Conservation (phyloP, 2,888 invertebrate species). For the Malachius bipustulatus region DNA sequence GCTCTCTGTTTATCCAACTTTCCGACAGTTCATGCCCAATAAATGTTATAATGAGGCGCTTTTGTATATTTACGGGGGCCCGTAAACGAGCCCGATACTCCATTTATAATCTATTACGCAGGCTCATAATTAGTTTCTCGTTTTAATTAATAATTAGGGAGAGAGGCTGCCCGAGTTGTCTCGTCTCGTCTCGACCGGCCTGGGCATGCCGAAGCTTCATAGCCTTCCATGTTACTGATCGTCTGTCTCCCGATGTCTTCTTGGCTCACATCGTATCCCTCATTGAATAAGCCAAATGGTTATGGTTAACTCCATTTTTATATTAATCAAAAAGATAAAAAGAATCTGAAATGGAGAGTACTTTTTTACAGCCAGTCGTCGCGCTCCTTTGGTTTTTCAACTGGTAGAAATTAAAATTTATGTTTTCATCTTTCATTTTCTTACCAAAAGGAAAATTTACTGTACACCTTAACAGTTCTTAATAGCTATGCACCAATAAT, state of each 20-base stretch:
- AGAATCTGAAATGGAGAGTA: too few relatives aligned
- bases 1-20: conserved; percentile 34
- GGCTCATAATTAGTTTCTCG: conserved; percentile 36
- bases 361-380: too few relatives aligned
- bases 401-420: too few relatives aligned
- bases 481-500: too few relatives aligned
- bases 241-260: conserved; percentile 13
- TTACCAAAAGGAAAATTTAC: too few relatives aligned
- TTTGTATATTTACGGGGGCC: conserved; percentile 30
- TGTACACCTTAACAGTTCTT: too few relatives aligned
- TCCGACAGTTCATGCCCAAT: conserved; percentile 34
- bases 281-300: not conserved
- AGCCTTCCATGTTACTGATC: not conserved
- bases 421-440: too few relatives aligned
- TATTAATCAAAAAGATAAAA: too few relatives aligned
- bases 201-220: not conserved
- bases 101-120: conserved; percentile 34
- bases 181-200: conserved; percentile 18
- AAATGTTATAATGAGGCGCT: conserved; percentile 34
- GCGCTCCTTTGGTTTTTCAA: too few relatives aligned
- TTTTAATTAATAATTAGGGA: conserved; percentile 37
- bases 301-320: too few relatives aligned
- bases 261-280: conserved; percentile 5
- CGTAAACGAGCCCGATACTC: conserved; percentile 31
- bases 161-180: conserved; percentile 28